Evolutionary conservation across 1,140 invertebrate species (phyloP), one percentile per base, ranked within the genome.

Genomic region (Caenorhabditis brenneri): DNA sequence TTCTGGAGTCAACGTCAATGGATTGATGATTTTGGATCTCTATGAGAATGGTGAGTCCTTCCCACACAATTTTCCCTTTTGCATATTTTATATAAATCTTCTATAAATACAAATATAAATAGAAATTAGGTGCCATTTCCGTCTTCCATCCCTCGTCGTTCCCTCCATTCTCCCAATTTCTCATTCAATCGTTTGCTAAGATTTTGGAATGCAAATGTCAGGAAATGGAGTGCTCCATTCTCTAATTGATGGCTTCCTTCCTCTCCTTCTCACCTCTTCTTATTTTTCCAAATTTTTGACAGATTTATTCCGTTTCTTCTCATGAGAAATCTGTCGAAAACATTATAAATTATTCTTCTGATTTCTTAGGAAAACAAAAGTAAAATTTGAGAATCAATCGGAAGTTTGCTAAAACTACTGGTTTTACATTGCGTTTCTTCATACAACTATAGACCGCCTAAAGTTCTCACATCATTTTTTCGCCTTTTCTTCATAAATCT

Each of bases 1-100:
- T 27, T 79, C 88, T n/a, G 88, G 88, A 31, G 82, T 89, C 49
- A 89, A 88, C 82, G 90, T 88, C 79, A 89, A 89, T 84, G 89
- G 89, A 22, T 31, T 90, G 16, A 58, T 60, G 36, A 74, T 89
- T 58, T 81, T 89, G 24, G 86, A 89, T 58, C 78, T 90, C 12
- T 88, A 87, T 58, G 89, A 88, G 27, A 81, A 85, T 74, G 88
- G 88, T 89, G 55, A 24, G 48, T 29, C 4, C 48, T 48, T 79
- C 36, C 65, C 36, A 42, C 65, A 74, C 33, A 39, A 42, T 15
- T 58, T 58, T 58, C 65, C 12, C 16, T 36, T 42, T 15, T 74
- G 36, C 33, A 42, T 74, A 4, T 24, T 31, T 24, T 9, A 15
- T 19, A 9, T 19, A 33, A 58, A 58, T 29, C 53, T 58, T 58